A percentile compares a stretch with the other conserved stretches of the same genome.
phyloP scores from a whole-genome alignment of 2,113 vertebrate species.

The Cichladusa arquata region DNA sequence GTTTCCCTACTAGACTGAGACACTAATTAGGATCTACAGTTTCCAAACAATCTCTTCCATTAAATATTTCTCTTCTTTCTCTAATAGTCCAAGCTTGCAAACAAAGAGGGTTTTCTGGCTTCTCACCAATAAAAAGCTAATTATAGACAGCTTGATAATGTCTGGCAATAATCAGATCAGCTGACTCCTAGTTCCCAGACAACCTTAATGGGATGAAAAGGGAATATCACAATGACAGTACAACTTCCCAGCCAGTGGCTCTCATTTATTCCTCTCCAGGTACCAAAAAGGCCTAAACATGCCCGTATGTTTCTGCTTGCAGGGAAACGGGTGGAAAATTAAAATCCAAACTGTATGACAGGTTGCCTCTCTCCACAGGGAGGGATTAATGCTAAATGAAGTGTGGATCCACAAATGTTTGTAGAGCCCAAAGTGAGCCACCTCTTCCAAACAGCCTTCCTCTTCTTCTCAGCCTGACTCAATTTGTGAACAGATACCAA shows the following conservation, averaged over 20 bases:
- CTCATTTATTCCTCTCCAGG: conserved; percentile 26
- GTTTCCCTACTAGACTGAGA: neutral
- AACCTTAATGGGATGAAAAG: conserved; percentile 27
- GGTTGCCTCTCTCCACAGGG: conserved; percentile 9
- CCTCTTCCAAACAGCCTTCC: neutral
- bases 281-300: conserved; percentile 15
- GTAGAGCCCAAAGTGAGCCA: neutral
- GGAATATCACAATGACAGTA: neutral
- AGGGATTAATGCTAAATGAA: conserved; percentile 36
- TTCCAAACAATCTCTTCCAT: conserved; percentile 35
- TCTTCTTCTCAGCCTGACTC: neutral
- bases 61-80: conserved; percentile 38
- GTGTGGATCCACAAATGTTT: conserved; percentile 24
- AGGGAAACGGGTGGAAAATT: neutral
- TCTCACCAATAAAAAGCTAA: conserved; percentile 49
- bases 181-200: conserved; percentile 14
- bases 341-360: conserved; percentile 27
- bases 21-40: conserved; percentile 28
- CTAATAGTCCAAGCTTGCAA: conserved; percentile 35
- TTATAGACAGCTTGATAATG: conserved; percentile 59
- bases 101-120: conserved; percentile 53
- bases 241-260: neutral
- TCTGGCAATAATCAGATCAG: conserved; percentile 52
- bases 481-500: neutral
- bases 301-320: neutral